phyloP scores from a whole-genome alignment of 2,888 invertebrate genomes.

The Pammene aurita region DNA sequence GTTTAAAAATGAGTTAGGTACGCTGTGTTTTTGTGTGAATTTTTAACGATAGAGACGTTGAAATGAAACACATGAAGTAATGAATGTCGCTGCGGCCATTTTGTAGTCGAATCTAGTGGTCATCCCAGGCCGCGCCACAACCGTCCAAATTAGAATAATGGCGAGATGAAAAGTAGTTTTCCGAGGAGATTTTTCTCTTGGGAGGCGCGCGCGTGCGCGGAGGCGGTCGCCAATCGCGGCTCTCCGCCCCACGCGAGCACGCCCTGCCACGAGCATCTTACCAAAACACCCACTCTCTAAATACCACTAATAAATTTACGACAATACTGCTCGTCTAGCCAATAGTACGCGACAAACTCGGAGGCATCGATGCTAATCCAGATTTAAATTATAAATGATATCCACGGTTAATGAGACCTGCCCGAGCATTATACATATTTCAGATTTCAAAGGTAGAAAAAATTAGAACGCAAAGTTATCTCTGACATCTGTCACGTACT shows the following conservation, averaged over 20 bases:
- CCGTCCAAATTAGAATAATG: conserved; percentile 59
- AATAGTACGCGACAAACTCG: conserved; percentile 23
- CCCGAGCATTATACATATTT: conserved; percentile 34
- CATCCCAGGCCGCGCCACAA: conserved; percentile 69
- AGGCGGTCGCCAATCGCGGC: conserved; percentile 81
- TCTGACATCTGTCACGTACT: conserved; percentile 35
- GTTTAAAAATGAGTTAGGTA: conserved; percentile 5
- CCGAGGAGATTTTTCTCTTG: conserved; percentile 73
- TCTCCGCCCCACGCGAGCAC: conserved; percentile 72
- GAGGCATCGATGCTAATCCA: conserved; percentile 24
- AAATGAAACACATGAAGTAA: conserved; percentile 17
- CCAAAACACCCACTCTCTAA: conserved; percentile 48
- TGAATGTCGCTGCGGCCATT: conserved; percentile 53
- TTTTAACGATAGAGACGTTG: conserved; percentile 16
- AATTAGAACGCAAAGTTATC: conserved; percentile 35
- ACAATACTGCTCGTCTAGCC: conserved; percentile 29
- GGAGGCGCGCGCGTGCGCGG: conserved; percentile 78
- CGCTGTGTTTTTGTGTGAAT: conserved; percentile 3
- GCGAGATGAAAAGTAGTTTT: conserved; percentile 64
- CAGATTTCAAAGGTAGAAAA: conserved; percentile 31
- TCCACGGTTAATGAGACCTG: conserved; percentile 26
- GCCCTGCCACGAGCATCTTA: conserved; percentile 52
- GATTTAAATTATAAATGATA: conserved; percentile 27
- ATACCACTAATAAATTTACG: conserved; percentile 38
- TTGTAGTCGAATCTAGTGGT: conserved; percentile 58